Evolutionary conservation across 2,113 vertebrate genomes (phyloP), one percentile per base, ranked within the genome.

Genomic region (Aegotheles bennettii): DNA sequence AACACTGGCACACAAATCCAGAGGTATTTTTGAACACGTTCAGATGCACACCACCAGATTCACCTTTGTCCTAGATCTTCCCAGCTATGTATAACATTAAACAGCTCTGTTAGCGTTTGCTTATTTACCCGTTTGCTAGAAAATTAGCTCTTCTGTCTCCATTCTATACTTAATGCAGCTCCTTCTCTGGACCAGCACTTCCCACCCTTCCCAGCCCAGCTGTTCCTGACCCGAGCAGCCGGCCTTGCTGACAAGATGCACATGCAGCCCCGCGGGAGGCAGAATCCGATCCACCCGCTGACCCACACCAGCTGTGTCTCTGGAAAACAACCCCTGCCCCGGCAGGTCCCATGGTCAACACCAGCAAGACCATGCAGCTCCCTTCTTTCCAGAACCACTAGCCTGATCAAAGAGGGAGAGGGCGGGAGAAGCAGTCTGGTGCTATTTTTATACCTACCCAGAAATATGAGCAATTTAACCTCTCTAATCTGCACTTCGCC

Each of bases 391-490:
- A 82, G 38, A 75, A 31, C 18, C 45, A n/a, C 47, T 8, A 64
- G 54, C 36, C 40, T 56, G 31, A 50, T 48, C 31, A 88, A 14
- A 7, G 5, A 74, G 38, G 24, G 48, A 6, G 48, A 48, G 29
- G 18, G 53, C 64, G 10, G 31, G 29, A 83, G 42, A 63, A 59
- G 61, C 67, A 48, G 31, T 7, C 53, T 13, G 35, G 12, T 26
- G 16, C 75, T 90, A 57, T 92, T 93, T 95, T 96, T 88, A 83
- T 18, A 76, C 33, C 59, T 65, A 48, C n/a, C 24, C 42, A 69
- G 75, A 94, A 95, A 74, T 36, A 76, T 1, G 13, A 95, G 70
- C 51, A 73, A 86, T 85, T 88, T 61, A 92, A 74, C 82, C 67
- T 90, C 75, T 36, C 36, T 69, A 42, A 85, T 53, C 45, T 61